phyloP scores from a whole-genome alignment of 2,113 vertebrate genomes.

The Cynoglossus semilaevis region DNA sequence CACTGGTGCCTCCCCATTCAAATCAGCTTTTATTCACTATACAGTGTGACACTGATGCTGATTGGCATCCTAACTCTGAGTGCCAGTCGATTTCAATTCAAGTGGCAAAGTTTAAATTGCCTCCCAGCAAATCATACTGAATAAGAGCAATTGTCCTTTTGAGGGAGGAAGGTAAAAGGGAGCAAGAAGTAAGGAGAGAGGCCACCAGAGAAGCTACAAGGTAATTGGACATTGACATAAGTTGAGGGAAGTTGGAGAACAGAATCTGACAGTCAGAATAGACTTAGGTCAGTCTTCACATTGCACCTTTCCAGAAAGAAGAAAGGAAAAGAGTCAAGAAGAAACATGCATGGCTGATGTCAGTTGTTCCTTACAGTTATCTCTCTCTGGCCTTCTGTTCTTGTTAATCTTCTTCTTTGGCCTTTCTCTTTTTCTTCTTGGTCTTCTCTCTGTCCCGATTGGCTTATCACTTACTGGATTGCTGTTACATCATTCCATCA shows the following conservation, averaged over 20 bases:
- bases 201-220: constrained; percentile 37
- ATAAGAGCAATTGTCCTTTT: constrained; percentile 67
- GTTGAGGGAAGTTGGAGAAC: constrained; percentile 30
- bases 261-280: constrained; percentile 50
- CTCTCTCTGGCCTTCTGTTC: constrained; percentile 7
- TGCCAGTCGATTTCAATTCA: constrained; percentile 66
- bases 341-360: constrained; percentile 15
- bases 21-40: constrained; percentile 41
- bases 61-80: constrained; percentile 62
- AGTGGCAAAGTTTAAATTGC: constrained; percentile 57
- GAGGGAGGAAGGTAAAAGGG: constrained; percentile 2
- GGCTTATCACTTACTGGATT: constrained; percentile 44
- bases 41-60: constrained; percentile 46
- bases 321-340: constrained; percentile 13
- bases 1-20: constrained; percentile 27
- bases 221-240: constrained; percentile 38
- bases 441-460: constrained; percentile 39
- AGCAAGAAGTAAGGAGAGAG: neutral
- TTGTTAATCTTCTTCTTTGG: constrained; percentile 15
- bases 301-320: constrained; percentile 19
- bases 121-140: constrained; percentile 56
- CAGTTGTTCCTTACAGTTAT: constrained; percentile 37
- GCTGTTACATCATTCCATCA: constrained; percentile 31
- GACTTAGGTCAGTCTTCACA: constrained; percentile 35
- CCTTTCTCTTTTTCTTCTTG: constrained; percentile 13